Conservation (phyloP, 2,113 vertebrate species). For the human (Homo sapiens) region GRCh38 chr17:13850001-13850500, state of each 20-base stretch:
- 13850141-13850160: not conserved
- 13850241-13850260: not conserved
- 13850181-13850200: not conserved
- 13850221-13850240: not conserved
- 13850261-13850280: not conserved
- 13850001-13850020: not conserved
- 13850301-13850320: not conserved
- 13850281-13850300: not conserved
- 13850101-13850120: not conserved
- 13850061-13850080: not conserved
- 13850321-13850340: not conserved
- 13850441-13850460: not conserved
- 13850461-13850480: not conserved
- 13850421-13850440: not conserved
- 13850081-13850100: not conserved
- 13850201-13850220: not conserved
- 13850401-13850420: not conserved
- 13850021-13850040: not conserved
- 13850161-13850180: not conserved
- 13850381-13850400: not conserved
- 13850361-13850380: not conserved
- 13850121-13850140: not conserved
- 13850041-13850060: not conserved
- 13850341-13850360: not conserved
- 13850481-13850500: not conserved